phyloP scores from a whole-genome alignment of 2,797 vertebrate species.

The Pantherophis alleghaniensis region DNA sequence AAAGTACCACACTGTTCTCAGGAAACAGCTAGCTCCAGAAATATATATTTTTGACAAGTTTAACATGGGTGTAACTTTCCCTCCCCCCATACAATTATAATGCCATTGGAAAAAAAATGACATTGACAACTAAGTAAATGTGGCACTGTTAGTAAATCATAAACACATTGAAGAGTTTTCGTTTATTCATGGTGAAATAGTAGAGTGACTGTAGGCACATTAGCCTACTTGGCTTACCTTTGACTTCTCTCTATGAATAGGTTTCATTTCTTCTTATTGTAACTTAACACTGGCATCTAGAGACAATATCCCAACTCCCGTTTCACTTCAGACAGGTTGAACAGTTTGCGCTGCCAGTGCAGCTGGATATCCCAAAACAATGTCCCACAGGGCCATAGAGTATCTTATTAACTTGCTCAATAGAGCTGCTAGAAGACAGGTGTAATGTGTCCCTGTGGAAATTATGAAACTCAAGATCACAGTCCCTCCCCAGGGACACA shows the following conservation, averaged over 20 bases:
- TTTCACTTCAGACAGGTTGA: constrained; percentile 45
- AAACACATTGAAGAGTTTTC: constrained; percentile 47
- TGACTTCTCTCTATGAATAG: constrained; percentile 58
- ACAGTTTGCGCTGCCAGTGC: constrained; percentile 34
- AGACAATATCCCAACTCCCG: constrained; percentile 60
- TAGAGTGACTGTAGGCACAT: constrained; percentile 48
- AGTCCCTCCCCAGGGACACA: constrained; percentile 14
- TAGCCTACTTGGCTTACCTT: constrained; percentile 58
- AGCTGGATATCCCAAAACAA: constrained; percentile 31
- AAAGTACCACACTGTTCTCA: constrained; percentile 12
- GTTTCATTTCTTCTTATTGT: constrained; percentile 67
- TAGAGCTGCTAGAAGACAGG: constrained; percentile 36
- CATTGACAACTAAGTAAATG: constrained; percentile 55
- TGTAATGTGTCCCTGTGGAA: constrained; percentile 56
- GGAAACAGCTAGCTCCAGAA: constrained; percentile 38
- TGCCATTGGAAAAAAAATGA: constrained; percentile 39
- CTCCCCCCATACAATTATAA: constrained; percentile 41
- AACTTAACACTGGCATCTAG: constrained; percentile 56
- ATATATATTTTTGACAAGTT: constrained; percentile 41
- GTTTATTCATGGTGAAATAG: constrained; percentile 58
- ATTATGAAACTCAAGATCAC: constrained; percentile 37
- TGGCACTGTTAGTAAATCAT: constrained; percentile 50
- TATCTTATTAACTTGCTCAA: constrained; percentile 46
- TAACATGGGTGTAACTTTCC: constrained; percentile 25
- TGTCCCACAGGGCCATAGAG: constrained; percentile 12